phyloP scores from a whole-genome alignment of 2,113 vertebrate genomes.

The Petrocephalus microphthalmus region DNA sequence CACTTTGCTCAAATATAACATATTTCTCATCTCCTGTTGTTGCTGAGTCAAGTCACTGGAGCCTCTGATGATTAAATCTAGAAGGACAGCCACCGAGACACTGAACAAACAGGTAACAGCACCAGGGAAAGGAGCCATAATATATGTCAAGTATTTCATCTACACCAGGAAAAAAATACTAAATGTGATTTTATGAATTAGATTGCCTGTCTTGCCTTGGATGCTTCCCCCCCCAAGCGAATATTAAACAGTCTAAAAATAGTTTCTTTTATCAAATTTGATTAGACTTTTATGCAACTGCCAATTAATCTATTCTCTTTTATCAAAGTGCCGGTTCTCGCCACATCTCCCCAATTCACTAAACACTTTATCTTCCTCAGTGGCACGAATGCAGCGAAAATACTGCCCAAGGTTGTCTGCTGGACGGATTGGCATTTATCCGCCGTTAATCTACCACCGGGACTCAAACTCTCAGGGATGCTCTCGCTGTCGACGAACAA shows the following conservation, averaged over 20 bases:
- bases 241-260: not conserved
- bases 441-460: not conserved
- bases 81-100: not conserved
- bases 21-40: not conserved
- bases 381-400: not conserved
- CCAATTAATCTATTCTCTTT: not conserved
- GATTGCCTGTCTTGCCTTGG: not conserved
- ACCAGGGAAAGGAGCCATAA: not conserved
- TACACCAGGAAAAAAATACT: not conserved
- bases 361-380: not conserved
- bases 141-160: not conserved
- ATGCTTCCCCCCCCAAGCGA: not conserved
- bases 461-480: not conserved
- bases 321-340: not conserved
- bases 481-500: not conserved
- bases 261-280: not conserved
- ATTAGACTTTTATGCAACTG: not conserved
- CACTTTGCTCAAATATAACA: not conserved
- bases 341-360: not conserved
- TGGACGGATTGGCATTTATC: not conserved
- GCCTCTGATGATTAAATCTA: not conserved
- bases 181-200: not conserved
- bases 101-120: not conserved
- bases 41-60: not conserved
- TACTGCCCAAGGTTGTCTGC: not conserved